Evolutionary conservation across 2,888 invertebrate genomes (phyloP).

Genomic region (Apoda limacodes): DNA sequence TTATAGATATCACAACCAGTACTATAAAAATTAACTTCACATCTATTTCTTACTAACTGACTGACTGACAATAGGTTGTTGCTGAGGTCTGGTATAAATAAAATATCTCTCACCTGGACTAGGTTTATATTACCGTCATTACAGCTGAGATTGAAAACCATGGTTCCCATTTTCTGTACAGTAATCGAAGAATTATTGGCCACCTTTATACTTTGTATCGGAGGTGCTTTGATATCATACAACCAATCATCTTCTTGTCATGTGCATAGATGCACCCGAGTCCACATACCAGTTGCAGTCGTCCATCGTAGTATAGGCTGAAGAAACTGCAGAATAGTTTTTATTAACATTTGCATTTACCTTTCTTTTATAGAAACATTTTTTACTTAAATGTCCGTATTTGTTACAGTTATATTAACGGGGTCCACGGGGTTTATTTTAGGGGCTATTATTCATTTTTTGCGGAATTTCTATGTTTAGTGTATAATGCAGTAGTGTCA

Average conservation of each 20-base stretch:
- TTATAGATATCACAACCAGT: constrained; percentile 14
- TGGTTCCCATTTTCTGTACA: constrained; percentile 11
- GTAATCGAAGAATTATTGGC: constrained; percentile 17
- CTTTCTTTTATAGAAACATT: constrained; percentile 12
- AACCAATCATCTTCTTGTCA: constrained; percentile 14
- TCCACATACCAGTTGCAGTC: constrained; percentile 16
- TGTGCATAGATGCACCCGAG: constrained; percentile 20
- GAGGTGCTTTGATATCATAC: constrained; percentile 6
- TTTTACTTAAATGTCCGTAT: constrained; percentile 8
- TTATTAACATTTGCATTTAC: constrained; percentile 6
- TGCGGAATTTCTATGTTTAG: constrained; percentile 2
- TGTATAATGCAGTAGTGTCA: constrained; percentile 6
- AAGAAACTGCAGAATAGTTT: constrained; percentile 20
- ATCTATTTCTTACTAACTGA: constrained; percentile 16
- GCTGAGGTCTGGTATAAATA: constrained; percentile 22
- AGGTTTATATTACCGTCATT: constrained; percentile 5
- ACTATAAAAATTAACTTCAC: constrained; percentile 15
- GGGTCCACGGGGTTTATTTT: constrained; percentile 8
- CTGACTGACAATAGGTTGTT: constrained; percentile 21
- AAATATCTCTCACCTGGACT: constrained; percentile 21
- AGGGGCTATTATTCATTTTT: not conserved
- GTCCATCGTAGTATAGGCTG: constrained; percentile 7
- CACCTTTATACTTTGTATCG: constrained; percentile 17
- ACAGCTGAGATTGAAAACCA: constrained; percentile 8
- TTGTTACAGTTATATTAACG: constrained; percentile 21